Conservation (phyloP, 2,888 invertebrate genomes). For the Lordiphosa andalusiaca region DNA sequence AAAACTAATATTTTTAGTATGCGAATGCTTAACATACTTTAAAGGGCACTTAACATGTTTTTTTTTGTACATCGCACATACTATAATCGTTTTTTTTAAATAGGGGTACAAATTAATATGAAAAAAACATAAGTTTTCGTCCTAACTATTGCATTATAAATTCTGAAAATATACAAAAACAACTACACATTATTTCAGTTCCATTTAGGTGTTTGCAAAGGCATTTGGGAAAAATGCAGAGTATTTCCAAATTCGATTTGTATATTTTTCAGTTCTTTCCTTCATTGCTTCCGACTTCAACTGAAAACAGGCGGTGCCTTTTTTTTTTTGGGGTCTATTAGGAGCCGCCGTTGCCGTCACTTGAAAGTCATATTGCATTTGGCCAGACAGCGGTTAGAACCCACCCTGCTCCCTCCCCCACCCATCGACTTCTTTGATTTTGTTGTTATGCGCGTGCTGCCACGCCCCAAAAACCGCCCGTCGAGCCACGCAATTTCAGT, state of each 20-base stretch:
- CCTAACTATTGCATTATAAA: too few relatives aligned
- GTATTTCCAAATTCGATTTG: slow-evolving; percentile 12
- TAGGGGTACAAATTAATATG: too few relatives aligned
- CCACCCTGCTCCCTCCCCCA: background rate
- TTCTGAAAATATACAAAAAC: too few relatives aligned
- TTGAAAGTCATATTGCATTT: slow-evolving; percentile 68
- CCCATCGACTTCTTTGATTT: slow-evolving; percentile 45
- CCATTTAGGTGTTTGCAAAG: too few relatives aligned
- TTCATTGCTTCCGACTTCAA: slow-evolving; percentile 43
- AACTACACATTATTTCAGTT: too few relatives aligned
- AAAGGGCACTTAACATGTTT: too few relatives aligned
- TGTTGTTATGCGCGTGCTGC: slow-evolving; percentile 58
- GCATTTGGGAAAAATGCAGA: slow-evolving; percentile 10
- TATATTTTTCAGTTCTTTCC: background rate
- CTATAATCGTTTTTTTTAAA: too few relatives aligned
- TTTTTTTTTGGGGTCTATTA: slow-evolving; percentile 63
- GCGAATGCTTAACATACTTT: too few relatives aligned
- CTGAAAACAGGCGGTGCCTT: slow-evolving; percentile 61
- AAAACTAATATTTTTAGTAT: too few relatives aligned
- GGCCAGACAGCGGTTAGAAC: slow-evolving; percentile 24
- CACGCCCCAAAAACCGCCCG: slow-evolving; percentile 56
- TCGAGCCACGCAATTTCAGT: slow-evolving; percentile 20
- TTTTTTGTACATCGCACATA: too few relatives aligned
- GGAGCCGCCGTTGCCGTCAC: slow-evolving; percentile 54
- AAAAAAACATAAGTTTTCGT: too few relatives aligned